Base-by-base conservation (phyloP, 2,113 vertebrate genomes). In the Vanacampus margaritifer region DNA sequence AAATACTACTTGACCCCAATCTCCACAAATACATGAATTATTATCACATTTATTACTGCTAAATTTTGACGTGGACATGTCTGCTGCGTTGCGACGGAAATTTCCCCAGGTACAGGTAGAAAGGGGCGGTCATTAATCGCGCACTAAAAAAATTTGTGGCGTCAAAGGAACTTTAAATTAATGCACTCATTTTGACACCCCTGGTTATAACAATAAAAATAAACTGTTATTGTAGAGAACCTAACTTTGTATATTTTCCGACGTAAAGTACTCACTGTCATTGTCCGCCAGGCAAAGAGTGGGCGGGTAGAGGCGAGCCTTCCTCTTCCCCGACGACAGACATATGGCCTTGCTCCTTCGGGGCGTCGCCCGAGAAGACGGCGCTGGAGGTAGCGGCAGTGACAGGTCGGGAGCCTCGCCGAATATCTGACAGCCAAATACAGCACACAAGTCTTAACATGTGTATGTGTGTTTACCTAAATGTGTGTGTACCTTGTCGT, bases 261-360 rank as follows among this genome's bases (percentile, higher is more conserved):
- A 11, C 37, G 48, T 24, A 43, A 46, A 64, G 36, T 21, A 78
- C 97, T 93, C 88, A 99, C 97, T 98, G 65, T 99, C 97, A 0
- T 95, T 96, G 70, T 99, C 97, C 0, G 97, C 97, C 57, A 99
- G 87, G 88, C 97, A 99, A 0, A 97, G 89, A 28, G 91, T 72
- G 3, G 92, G 90, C 23, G 95, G 3, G 89, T 98, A 79, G 88
- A 98, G 92, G 63, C 95, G 93, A 64, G 96, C 93, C 75, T 94
- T 97, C 79, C 95, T 92, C 14, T 95, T 90, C 24, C 97, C 96
- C 0, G 95, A 95, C 0, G 96, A 97, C 43, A 98, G 91, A 86
- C 97, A 99, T 86, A 98, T 98, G 39, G 94, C 95, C 66, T 96
- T 94, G 36, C 89, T 94, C 72, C 93, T 92, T 37, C 95, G 93